Percentiles rank a stretch among this genome's conserved stretches.
Conservation (phyloP, 1,140 invertebrate species). For the Lerema accius region DNA sequence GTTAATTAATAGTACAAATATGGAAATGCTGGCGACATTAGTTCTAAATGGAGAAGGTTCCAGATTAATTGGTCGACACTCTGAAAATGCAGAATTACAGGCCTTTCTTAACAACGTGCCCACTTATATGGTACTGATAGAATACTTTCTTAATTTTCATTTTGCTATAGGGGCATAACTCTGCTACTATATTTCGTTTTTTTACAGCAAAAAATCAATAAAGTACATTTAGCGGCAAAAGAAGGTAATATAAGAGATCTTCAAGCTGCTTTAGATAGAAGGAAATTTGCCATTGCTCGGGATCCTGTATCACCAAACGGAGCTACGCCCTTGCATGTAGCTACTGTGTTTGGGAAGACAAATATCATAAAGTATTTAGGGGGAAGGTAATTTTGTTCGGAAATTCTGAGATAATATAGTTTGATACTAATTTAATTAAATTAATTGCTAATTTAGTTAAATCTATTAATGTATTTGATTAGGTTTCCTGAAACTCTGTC, state of each 20-base stretch:
- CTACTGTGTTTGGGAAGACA: slow-evolving; percentile 91
- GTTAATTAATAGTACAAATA: slow-evolving; percentile 88
- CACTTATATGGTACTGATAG: slow-evolving; percentile 90
- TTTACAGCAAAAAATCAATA: slow-evolving; percentile 92
- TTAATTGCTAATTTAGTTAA: slow-evolving; percentile 28
- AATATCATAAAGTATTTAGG: slow-evolving; percentile 86
- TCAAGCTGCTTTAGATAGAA: slow-evolving; percentile 93
- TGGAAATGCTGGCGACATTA: slow-evolving; percentile 94
- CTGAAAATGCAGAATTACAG: slow-evolving; percentile 91
- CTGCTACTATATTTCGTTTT: too few species aligned
- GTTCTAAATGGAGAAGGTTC: slow-evolving; percentile 94
- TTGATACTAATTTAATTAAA: neutral
- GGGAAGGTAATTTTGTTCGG: slow-evolving; percentile 67
- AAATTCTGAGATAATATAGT: neutral
- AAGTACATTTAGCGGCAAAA: slow-evolving; percentile 93
- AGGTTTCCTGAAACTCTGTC: slow-evolving; percentile 94
- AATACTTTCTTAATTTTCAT: too few species aligned
- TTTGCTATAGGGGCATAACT: too few species aligned
- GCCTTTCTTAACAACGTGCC: slow-evolving; percentile 95
- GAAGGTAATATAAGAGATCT: slow-evolving; percentile 93
- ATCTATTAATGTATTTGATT: neutral
- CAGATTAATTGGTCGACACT: slow-evolving; percentile 88
- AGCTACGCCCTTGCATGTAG: slow-evolving; percentile 96
- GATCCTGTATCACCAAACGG: slow-evolving; percentile 91
- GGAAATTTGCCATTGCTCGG: slow-evolving; percentile 94